These are phyloP conservation scores for Drosophila parvula DNA, from an alignment of 1,140 invertebrate genomes.

Conservation along the genomic window DNA sequence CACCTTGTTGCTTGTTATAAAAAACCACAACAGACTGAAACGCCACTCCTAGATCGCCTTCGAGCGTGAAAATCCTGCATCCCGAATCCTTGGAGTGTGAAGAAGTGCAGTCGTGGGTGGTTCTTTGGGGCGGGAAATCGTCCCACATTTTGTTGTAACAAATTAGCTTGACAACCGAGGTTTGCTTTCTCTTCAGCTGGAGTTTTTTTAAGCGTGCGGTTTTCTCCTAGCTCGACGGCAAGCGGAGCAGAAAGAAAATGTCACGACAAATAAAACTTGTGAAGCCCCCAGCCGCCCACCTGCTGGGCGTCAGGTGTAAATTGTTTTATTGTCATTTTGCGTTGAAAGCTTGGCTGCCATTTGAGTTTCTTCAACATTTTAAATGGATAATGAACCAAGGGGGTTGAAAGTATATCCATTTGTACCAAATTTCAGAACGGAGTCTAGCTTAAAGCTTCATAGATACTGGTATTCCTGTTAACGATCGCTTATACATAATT, in stretches of 20 bases:
- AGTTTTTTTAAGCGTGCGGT: conserved; percentile 28
- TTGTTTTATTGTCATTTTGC: conserved; percentile 40
- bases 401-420: neutral
- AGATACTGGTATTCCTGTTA: neutral
- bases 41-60: conserved; percentile 23
- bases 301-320: conserved; percentile 22
- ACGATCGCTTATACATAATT: neutral
- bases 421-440: neutral
- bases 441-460: too few species aligned
- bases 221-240: conserved; percentile 9
- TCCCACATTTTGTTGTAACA: conserved; percentile 27
- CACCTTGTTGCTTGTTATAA: conserved; percentile 66
- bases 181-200: conserved; percentile 11
- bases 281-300: neutral
- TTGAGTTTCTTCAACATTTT: conserved; percentile 4
- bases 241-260: neutral
- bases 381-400: conserved; percentile 6
- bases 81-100: neutral
- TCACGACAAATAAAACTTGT: conserved; percentile 16
- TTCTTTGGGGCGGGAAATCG: neutral
- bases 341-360: conserved; percentile 1
- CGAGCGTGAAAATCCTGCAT: conserved; percentile 12
- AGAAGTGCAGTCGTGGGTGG: neutral
- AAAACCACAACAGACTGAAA: conserved; percentile 35
- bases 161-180: conserved; percentile 42